phyloP scores from a whole-genome alignment of 2,797 vertebrate species.

The Menidia menidia region DNA sequence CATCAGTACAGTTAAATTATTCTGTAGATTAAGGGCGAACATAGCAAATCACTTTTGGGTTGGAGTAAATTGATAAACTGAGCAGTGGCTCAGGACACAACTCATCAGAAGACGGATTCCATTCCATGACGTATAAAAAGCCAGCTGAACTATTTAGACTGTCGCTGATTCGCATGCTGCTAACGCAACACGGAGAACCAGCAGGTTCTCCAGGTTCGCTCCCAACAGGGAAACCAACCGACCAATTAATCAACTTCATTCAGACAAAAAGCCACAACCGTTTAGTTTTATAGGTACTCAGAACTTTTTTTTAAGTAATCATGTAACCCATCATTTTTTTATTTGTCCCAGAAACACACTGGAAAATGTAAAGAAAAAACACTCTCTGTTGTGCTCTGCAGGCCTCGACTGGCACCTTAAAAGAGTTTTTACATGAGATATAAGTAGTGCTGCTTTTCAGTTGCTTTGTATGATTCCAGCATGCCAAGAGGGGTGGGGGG shows the following conservation, averaged over 20 bases:
- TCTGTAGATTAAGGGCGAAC: neutral
- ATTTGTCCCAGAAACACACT: neutral
- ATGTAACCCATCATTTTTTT: neutral
- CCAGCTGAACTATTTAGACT: no score
- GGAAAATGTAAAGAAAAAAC: neutral
- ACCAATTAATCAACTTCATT: neutral
- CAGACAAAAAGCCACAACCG: neutral
- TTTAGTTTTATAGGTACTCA: neutral
- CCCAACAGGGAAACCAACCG: no score
- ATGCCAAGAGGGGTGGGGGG: neutral
- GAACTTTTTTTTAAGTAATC: neutral
- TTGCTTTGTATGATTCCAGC: conserved; percentile 1
- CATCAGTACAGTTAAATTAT: neutral
- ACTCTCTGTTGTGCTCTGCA: neutral
- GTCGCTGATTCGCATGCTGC: no score
- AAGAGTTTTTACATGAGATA: neutral
- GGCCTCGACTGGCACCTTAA: neutral
- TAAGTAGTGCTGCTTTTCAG: neutral
- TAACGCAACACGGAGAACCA: no score
- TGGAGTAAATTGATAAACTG: no score
- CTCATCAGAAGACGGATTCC: no score
- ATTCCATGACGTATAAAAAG: no score
- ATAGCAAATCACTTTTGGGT: neutral
- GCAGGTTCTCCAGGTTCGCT: no score
- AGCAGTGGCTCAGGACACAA: no score